phyloP scores from a whole-genome alignment of 2,797 vertebrate genomes.

The Centropyge bicolor region DNA sequence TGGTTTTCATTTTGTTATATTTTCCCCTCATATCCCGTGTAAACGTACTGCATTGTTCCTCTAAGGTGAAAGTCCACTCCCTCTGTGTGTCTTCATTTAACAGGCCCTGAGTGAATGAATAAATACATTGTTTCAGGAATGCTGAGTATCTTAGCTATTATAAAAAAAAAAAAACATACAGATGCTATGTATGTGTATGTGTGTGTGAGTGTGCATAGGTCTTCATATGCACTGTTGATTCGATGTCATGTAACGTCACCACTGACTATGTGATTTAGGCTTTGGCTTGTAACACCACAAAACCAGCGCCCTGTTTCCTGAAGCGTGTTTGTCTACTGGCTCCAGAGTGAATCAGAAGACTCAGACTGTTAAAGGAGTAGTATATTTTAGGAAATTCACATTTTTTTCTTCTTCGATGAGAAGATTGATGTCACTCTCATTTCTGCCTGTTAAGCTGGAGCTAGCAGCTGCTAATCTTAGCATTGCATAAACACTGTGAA shows the following conservation, averaged over 20 bases:
- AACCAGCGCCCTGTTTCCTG: conserved; percentile 46
- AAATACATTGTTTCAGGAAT: conserved; percentile 51
- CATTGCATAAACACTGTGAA: background rate
- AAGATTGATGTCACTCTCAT: background rate
- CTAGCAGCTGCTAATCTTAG: background rate
- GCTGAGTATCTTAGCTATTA: conserved; percentile 59
- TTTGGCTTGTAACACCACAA: conserved; percentile 39
- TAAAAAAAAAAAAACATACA: conserved; percentile 37
- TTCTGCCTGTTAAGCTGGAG: background rate
- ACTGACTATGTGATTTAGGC: conserved; percentile 39
- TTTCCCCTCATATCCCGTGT: conserved; percentile 29
- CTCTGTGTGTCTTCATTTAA: conserved; percentile 55
- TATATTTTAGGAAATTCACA: conserved; percentile 15
- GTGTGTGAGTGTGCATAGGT: conserved; percentile 39
- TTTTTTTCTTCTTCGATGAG: conserved; percentile 9
- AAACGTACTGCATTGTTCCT: conserved; percentile 54
- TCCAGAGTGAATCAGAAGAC: conserved; percentile 18
- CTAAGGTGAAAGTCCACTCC: conserved; percentile 54
- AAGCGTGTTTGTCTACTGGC: conserved; percentile 19
- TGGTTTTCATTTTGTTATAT: conserved; percentile 29
- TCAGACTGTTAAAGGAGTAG: conserved; percentile 1
- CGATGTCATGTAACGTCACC: conserved; percentile 48
- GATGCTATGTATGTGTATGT: conserved; percentile 19
- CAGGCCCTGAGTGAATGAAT: conserved; percentile 63
- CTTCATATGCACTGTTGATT: conserved; percentile 58